Conservation (phyloP, 2,888 invertebrate species). For the Odontocerum albicorne region DNA sequence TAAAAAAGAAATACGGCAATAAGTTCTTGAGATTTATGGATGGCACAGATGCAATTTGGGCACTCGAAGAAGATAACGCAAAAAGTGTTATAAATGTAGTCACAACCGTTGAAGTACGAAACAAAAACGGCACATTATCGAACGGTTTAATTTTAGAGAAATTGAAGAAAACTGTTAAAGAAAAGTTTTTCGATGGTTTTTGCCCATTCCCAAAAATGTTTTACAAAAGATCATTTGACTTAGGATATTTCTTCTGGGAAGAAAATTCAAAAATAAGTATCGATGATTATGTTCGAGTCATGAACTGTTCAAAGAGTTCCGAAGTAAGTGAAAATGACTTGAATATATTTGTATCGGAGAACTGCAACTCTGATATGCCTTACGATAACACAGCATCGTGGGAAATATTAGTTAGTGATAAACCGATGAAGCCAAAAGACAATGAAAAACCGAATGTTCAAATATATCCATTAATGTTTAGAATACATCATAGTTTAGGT, state of each 20-base stretch:
- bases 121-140: conserved; percentile 35
- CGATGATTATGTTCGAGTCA: conserved; percentile 49
- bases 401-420: conserved; percentile 52
- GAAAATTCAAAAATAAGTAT: conserved; percentile 45
- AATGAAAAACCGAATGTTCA: conserved; percentile 37
- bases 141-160: conserved; percentile 32
- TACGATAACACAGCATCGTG: conserved; percentile 52
- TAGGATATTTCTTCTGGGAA: conserved; percentile 58
- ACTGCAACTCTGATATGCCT: conserved; percentile 49
- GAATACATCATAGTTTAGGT: conserved; percentile 58
- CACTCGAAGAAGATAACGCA: conserved; percentile 51
- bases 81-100: conserved; percentile 55
- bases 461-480: conserved; percentile 51
- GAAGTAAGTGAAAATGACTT: conserved; percentile 43
- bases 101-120: conserved; percentile 47
- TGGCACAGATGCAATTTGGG: conserved; percentile 59
- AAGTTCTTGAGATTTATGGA: conserved; percentile 52
- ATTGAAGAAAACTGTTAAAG: conserved; percentile 31
- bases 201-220: conserved; percentile 46
- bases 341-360: conserved; percentile 45
- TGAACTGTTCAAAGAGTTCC: conserved; percentile 43
- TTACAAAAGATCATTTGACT: conserved; percentile 47
- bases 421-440: conserved; percentile 37
- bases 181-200: conserved; percentile 35
- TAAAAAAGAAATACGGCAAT: conserved; percentile 40